Percentiles rank a stretch among this genome's conserved stretches.
Evolutionary conservation across 1,140 invertebrate species (phyloP).

Genomic region (Portunus trituberculatus): DNA sequence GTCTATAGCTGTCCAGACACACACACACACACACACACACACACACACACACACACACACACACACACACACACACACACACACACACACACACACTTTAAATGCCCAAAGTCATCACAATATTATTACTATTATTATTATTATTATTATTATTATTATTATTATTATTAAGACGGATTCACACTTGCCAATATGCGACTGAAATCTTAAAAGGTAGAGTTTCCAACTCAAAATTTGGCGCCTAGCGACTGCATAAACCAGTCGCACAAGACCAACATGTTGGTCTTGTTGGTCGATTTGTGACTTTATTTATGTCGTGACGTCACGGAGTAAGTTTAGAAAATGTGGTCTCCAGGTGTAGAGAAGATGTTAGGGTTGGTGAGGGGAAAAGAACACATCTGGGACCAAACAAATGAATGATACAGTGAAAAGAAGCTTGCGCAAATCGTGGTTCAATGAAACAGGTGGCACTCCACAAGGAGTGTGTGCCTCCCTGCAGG

Average conservation of each 20-base stretch:
- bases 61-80: conserved; percentile 47
- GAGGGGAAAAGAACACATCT: not conserved
- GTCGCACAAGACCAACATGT: not conserved
- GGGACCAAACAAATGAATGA: no score
- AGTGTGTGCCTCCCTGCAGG: no score
- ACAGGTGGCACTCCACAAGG: no score
- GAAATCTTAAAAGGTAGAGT: not conserved
- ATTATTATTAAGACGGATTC: not conserved
- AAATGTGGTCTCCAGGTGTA: no score
- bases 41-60: conserved; percentile 32
- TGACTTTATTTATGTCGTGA: no score
- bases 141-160: conserved; percentile 39
- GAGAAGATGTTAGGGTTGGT: no score
- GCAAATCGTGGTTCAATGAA: no score
- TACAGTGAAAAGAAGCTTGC: no score
- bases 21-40: conserved; percentile 34
- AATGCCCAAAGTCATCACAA: not conserved
- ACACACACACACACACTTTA: conserved; percentile 34
- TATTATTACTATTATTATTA: conserved; percentile 36
- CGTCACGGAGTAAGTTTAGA: no score
- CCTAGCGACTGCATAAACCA: not conserved
- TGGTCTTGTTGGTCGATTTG: no score
- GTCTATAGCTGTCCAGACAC: not conserved
- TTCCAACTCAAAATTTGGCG: not conserved
- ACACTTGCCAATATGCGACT: no score